Percentiles rank a stretch among this genome's conserved stretches.
Conservation (phyloP, 2,888 invertebrate genomes). For the Hemithea aestivaria region DNA sequence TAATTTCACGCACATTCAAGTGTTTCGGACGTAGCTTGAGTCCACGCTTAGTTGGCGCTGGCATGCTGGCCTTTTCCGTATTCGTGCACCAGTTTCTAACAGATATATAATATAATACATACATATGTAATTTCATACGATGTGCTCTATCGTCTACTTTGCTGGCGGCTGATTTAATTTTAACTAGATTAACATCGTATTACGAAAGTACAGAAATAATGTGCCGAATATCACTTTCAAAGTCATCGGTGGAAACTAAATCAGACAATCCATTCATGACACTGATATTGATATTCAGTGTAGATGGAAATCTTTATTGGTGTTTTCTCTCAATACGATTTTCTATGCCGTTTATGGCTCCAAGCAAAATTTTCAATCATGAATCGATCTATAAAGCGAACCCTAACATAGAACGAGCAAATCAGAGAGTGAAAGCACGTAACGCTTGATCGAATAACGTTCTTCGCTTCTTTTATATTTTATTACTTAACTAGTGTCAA, state of each 20-base stretch:
- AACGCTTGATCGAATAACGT: slow-evolving; percentile 59
- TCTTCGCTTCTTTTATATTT: slow-evolving; percentile 44
- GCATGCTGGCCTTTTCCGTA: slow-evolving; percentile 51
- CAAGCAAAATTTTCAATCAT: too few species aligned
- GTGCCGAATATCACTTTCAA: slow-evolving; percentile 16
- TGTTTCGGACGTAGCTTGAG: slow-evolving; percentile 37
- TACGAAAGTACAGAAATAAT: slow-evolving; percentile 25
- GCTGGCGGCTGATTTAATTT: slow-evolving; percentile 18
- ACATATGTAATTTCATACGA: slow-evolving; percentile 34
- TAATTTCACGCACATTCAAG: slow-evolving; percentile 39
- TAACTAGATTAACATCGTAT: slow-evolving; percentile 26
- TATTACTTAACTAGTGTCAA: slow-evolving; percentile 50
- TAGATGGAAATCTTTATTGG: slow-evolving; percentile 2
- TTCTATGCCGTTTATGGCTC: neutral
- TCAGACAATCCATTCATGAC: slow-evolving; percentile 7
- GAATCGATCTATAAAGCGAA: slow-evolving; percentile 33
- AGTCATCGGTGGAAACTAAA: slow-evolving; percentile 12
- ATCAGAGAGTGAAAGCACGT: slow-evolving; percentile 64
- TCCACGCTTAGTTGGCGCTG: slow-evolving; percentile 44
- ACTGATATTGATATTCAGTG: slow-evolving; percentile 4
- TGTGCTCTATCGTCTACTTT: slow-evolving; percentile 24
- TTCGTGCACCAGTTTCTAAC: slow-evolving; percentile 48
- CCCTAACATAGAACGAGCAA: slow-evolving; percentile 40
- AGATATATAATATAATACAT: slow-evolving; percentile 22
- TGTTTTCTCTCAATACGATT: slow-evolving; percentile 3